Conservation (phyloP, 2,113 vertebrate genomes). For the Notiomystis cincta region DNA sequence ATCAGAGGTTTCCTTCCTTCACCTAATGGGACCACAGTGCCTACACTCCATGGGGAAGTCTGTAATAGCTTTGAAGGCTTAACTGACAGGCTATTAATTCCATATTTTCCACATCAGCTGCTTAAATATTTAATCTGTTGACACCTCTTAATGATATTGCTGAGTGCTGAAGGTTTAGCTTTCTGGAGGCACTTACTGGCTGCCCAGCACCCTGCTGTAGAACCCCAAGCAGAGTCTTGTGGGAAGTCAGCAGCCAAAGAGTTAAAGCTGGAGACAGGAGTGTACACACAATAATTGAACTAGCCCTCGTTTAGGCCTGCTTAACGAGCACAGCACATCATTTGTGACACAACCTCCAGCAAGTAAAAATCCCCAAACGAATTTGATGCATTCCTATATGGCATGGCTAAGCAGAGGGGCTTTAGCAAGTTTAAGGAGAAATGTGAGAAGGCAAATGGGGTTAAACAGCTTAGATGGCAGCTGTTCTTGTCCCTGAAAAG, state of each 20-base stretch:
- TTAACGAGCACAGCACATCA: neutral
- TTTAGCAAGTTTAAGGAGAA: conserved; percentile 15
- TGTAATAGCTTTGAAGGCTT: neutral
- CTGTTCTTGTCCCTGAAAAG: conserved; percentile 54
- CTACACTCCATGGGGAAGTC: neutral
- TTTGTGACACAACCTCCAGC: neutral
- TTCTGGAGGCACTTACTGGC: neutral
- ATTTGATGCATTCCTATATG: neutral
- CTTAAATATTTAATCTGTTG: conserved; percentile 11
- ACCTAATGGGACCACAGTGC: neutral
- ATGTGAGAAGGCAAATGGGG: conserved; percentile 37
- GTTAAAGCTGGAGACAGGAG: neutral
- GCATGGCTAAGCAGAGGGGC: neutral
- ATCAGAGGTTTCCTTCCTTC: neutral
- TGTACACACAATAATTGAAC: neutral
- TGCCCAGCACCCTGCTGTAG: neutral
- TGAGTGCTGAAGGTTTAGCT: neutral
- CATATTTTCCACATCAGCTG: neutral
- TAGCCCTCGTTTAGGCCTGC: neutral
- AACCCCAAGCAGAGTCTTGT: neutral
- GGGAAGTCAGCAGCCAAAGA: neutral
- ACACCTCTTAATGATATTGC: neutral
- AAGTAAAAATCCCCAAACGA: neutral
- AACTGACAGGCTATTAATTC: neutral
- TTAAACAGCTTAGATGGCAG: conserved; percentile 55